phyloP scores from a whole-genome alignment of 2,113 vertebrate genomes.

The Tretioscincus oriximinensis region DNA sequence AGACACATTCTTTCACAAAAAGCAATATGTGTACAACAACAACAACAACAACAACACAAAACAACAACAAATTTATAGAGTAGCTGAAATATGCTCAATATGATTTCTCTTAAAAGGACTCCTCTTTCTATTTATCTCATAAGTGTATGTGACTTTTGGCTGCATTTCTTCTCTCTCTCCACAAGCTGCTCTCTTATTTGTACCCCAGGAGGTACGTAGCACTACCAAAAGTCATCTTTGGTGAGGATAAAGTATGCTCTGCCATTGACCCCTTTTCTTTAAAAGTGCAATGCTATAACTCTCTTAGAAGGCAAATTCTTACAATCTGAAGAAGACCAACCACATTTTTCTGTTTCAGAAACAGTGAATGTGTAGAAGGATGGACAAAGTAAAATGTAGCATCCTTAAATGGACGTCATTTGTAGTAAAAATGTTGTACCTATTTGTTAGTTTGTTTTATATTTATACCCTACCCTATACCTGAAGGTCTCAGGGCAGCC shows the following conservation, averaged over 20 bases:
- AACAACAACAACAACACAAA: background rate
- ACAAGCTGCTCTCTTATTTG: constrained; percentile 25
- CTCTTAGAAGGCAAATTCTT: constrained; percentile 7
- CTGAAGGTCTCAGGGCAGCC: no score
- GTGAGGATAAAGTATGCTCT: background rate
- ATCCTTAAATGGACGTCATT: background rate
- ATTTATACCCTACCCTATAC: no score
- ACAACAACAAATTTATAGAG: no score
- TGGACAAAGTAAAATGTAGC: background rate
- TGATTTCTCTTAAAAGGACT: background rate
- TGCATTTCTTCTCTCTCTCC: constrained; percentile 16
- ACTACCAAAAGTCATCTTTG: constrained; percentile 20
- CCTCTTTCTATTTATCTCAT: constrained; percentile 26
- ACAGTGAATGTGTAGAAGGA: background rate
- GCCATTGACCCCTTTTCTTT: background rate
- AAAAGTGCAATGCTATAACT: constrained; percentile 13
- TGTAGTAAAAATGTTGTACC: background rate
- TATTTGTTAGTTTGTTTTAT: background rate
- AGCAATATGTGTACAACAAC: constrained; percentile 18
- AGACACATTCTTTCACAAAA: constrained; percentile 19
- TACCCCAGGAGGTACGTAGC: constrained; percentile 8
- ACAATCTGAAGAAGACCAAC: background rate
- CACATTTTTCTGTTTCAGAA: background rate
- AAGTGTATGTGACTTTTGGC: background rate
- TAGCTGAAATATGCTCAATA: background rate